Conservation (phyloP, 2,888 invertebrate species). For the Latrodectus hesperus region DNA sequence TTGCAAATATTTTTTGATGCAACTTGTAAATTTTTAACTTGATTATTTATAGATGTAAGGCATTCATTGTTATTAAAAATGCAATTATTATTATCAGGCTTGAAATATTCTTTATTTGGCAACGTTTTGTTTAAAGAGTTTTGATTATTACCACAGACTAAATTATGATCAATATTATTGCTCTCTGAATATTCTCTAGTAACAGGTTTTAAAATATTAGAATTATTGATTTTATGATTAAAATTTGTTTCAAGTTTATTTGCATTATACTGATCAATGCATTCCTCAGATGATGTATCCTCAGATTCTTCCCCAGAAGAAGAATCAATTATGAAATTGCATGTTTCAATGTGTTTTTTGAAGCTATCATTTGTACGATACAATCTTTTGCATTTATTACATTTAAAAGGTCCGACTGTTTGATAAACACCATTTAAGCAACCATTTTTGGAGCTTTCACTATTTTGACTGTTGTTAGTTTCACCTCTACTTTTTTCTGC, state of each 20-base stretch:
- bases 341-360: conserved; percentile 74
- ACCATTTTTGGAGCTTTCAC: not conserved
- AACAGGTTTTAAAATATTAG: not conserved
- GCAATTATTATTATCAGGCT: no score
- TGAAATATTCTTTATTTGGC: no score
- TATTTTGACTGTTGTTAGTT: not conserved
- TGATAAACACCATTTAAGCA: conserved; percentile 37
- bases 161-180: not conserved
- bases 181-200: not conserved
- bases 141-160: not conserved
- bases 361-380: conserved; percentile 75
- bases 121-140: not conserved
- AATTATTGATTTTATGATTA: not conserved
- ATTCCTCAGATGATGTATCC: conserved; percentile 19
- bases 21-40: no score
- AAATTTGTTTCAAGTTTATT: not conserved
- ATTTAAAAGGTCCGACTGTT: conserved; percentile 82
- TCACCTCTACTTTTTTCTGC: no score
- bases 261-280: conserved; percentile 17
- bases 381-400: conserved; percentile 86
- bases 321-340: conserved; percentile 75
- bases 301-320: conserved; percentile 75
- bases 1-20: no score
- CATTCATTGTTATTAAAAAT: no score
- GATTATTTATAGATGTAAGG: no score